Conservation (phyloP, 2,888 invertebrate species). For the Anorthoa munda region DNA sequence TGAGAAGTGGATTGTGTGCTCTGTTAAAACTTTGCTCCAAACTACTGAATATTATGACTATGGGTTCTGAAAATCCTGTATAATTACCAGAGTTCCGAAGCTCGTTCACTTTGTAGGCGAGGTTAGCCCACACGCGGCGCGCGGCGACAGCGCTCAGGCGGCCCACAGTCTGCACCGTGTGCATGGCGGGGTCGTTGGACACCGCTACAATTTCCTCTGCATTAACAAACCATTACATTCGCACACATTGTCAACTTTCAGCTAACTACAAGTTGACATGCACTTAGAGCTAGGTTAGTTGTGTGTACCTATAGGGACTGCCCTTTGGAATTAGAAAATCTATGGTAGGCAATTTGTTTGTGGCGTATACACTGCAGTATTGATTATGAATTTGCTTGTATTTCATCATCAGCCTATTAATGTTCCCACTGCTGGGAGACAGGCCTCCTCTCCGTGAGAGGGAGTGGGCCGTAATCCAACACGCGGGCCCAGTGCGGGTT, state of each 20-base stretch:
- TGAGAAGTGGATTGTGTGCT: background rate
- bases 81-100: slow-evolving; percentile 80
- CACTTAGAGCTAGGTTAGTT: slow-evolving; percentile 54
- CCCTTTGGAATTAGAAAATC: background rate
- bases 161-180: slow-evolving; percentile 94
- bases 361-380: too few species aligned
- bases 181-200: slow-evolving; percentile 92
- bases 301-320: background rate
- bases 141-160: slow-evolving; percentile 93
- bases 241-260: slow-evolving; percentile 42
- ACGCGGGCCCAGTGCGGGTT: too few species aligned
- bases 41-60: background rate
- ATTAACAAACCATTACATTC: slow-evolving; percentile 67
- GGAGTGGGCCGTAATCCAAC: too few species aligned
- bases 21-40: background rate
- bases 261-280: slow-evolving; percentile 61
- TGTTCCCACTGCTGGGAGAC: too few species aligned
- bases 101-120: slow-evolving; percentile 91
- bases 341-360: background rate
- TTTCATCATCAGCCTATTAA: too few species aligned
- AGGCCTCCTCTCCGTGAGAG: too few species aligned
- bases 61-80: background rate
- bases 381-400: too few species aligned
- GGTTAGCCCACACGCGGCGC: slow-evolving; percentile 93
- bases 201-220: slow-evolving; percentile 91